A percentile compares a stretch with the other conserved stretches of the same genome.
These are phyloP conservation scores for Elegia similella DNA, from an alignment of 2,888 invertebrate genomes.

Conservation along the genomic window DNA sequence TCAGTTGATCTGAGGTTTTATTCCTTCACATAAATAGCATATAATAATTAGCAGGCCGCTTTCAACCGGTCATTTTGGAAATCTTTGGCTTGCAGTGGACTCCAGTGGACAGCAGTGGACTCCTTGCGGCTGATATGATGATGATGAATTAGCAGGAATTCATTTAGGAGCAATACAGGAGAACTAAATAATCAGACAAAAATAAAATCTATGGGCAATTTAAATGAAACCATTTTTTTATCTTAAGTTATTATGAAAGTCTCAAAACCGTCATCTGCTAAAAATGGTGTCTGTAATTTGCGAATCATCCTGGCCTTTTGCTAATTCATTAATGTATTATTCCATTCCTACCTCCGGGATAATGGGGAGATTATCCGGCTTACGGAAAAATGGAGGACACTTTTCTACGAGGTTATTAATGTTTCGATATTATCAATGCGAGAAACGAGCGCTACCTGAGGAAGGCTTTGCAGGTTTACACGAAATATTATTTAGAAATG, in stretches of 20 bases:
- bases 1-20: too few relatives aligned
- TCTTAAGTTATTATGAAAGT: neutral
- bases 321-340: constrained; percentile 14
- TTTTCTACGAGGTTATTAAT: constrained; percentile 1
- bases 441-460: neutral
- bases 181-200: too few relatives aligned
- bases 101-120: too few relatives aligned
- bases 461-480: neutral
- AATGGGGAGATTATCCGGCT: constrained; percentile 11
- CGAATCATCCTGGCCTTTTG: neutral
- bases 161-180: too few relatives aligned
- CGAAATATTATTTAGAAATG: neutral
- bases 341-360: constrained; percentile 6
- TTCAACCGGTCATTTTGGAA: too few relatives aligned
- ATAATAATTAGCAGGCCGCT: too few relatives aligned
- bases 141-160: too few relatives aligned
- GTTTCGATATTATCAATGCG: constrained; percentile 5
- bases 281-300: neutral
- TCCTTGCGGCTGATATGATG: too few relatives aligned
- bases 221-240: too few relatives aligned
- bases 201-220: too few relatives aligned
- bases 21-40: too few relatives aligned
- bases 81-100: too few relatives aligned
- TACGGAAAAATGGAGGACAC: neutral
- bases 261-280: neutral